Conservation (phyloP, 2,888 invertebrate species). For the Catocala fraxini region DNA sequence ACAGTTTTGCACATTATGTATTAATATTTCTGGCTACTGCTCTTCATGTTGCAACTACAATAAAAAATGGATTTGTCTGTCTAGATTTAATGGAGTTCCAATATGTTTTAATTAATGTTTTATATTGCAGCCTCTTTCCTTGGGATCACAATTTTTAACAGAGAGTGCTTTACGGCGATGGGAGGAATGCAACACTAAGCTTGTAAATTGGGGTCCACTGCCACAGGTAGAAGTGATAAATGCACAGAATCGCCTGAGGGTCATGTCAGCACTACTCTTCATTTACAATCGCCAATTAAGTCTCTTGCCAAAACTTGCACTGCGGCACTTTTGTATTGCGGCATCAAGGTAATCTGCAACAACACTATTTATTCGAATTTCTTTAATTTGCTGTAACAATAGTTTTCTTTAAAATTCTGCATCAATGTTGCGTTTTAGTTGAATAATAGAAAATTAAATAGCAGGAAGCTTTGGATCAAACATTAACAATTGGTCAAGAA, state of each 20-base stretch:
- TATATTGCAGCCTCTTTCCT: constrained; percentile 89
- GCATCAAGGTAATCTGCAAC: constrained; percentile 89
- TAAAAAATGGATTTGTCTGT: too few species aligned
- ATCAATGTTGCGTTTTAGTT: too few species aligned
- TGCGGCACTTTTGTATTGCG: constrained; percentile 93
- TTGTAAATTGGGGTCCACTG: constrained; percentile 96
- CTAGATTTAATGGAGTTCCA: too few species aligned
- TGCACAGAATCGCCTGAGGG: constrained; percentile 96
- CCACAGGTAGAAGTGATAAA: constrained; percentile 96
- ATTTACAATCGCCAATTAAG: constrained; percentile 95
- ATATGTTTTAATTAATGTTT: constrained; percentile 12
- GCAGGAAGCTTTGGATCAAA: too few species aligned
- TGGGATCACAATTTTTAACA: constrained; percentile 93
- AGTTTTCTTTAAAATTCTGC: too few species aligned
- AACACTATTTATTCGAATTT: too few species aligned
- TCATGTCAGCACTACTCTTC: constrained; percentile 96
- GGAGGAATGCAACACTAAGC: constrained; percentile 96
- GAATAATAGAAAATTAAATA: too few species aligned
- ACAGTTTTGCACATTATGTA: not conserved
- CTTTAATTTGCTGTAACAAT: too few species aligned
- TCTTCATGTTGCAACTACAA: too few species aligned
- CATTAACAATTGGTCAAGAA: too few species aligned
- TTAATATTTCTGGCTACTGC: not conserved
- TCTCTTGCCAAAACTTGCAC: constrained; percentile 92
- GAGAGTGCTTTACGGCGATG: constrained; percentile 95